Evolutionary conservation across 2,113 vertebrate genomes (phyloP).

Genomic region (Potamarius usumacintae): DNA sequence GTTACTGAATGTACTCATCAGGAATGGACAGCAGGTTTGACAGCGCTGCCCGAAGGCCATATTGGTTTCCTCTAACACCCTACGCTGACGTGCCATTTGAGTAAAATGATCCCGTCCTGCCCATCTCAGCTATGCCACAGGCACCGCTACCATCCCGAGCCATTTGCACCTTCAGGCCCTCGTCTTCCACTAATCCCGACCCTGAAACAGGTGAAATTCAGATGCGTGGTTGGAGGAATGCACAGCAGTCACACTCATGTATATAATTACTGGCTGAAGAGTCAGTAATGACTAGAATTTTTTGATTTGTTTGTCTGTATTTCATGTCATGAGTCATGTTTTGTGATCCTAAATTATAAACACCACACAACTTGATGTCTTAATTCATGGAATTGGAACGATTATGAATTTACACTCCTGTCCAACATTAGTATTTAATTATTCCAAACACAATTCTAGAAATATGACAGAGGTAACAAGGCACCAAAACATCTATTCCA

Average conservation of each 20-base stretch:
- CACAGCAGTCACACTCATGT: not conserved
- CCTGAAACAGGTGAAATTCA: not conserved
- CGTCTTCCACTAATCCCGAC: conserved; percentile 6
- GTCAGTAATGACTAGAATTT: not conserved
- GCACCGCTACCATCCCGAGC: conserved; percentile 58
- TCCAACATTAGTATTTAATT: not conserved
- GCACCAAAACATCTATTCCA: not conserved
- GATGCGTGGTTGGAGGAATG: not conserved
- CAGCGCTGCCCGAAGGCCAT: conserved; percentile 55
- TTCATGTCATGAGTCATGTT: not conserved
- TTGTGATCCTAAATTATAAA: not conserved
- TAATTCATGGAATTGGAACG: too few relatives aligned
- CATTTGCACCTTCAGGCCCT: conserved; percentile 62
- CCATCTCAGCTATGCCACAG: conserved; percentile 67
- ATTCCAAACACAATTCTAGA: not conserved
- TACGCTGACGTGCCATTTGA: conserved; percentile 53
- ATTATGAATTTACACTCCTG: not conserved
- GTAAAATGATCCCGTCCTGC: conserved; percentile 74
- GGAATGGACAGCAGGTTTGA: conserved; percentile 59
- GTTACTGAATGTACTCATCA: conserved; percentile 57
- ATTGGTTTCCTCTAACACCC: conserved; percentile 64
- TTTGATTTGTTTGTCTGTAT: not conserved
- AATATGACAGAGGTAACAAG: not conserved
- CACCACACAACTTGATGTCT: too few relatives aligned
- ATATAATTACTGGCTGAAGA: not conserved